phyloP scores from a whole-genome alignment of 2,797 vertebrate genomes.

The Sebastes kiyomatsui region DNA sequence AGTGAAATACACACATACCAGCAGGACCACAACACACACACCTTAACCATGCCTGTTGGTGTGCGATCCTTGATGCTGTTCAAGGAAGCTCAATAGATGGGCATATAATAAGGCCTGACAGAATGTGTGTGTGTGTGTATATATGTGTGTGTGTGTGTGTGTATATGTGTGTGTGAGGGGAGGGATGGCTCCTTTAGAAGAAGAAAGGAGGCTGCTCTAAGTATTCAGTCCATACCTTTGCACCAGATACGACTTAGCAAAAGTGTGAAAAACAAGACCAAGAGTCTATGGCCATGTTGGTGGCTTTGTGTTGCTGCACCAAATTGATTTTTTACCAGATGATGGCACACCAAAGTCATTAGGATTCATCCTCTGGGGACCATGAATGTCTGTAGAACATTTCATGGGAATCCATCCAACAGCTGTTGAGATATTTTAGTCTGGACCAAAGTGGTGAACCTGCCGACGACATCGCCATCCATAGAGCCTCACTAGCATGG shows the following conservation, averaged over 20 bases:
- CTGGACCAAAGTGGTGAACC: too few species aligned
- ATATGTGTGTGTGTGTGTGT: not conserved
- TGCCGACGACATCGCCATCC: too few species aligned
- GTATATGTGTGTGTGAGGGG: too few species aligned
- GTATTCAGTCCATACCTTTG: not conserved
- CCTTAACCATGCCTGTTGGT: not conserved
- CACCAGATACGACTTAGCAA: not conserved
- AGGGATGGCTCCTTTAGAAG: not conserved
- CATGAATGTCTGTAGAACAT: too few species aligned
- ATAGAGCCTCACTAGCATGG: too few species aligned
- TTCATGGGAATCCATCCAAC: too few species aligned
- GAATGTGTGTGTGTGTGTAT: not conserved
- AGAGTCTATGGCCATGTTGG: not conserved
- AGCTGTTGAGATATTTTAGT: too few species aligned
- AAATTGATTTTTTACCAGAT: too few species aligned
- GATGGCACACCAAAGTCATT: too few species aligned
- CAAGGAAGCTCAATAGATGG: not conserved
- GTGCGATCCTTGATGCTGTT: not conserved
- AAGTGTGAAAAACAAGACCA: not conserved
- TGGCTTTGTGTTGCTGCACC: not conserved
- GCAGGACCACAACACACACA: not conserved
- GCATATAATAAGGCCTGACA: not conserved
- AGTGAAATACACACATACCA: not conserved
- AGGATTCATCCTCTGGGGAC: too few species aligned
- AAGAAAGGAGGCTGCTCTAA: not conserved